Evolutionary conservation across 2,797 vertebrate species (phyloP).

Genomic region (Alcedo quadribrachys): DNA sequence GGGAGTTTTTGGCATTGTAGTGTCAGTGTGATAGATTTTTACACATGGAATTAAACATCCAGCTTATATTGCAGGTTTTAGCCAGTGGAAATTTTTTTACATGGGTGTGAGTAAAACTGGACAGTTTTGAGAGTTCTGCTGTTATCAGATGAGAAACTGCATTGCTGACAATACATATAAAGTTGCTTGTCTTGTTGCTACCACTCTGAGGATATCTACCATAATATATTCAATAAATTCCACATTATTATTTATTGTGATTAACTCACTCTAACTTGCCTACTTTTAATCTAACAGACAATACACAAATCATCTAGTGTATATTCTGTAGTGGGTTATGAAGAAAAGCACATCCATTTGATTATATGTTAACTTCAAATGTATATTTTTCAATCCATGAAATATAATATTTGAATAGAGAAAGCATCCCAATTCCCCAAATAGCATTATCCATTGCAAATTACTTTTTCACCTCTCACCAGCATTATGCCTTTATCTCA

Average conservation of each 20-base stretch:
- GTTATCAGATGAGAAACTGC: not conserved
- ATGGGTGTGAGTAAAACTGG: not conserved
- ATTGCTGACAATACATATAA: not conserved
- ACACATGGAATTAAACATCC: not conserved
- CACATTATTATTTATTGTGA: not conserved
- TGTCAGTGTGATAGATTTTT: not conserved
- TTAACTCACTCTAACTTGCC: not conserved
- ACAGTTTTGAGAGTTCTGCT: not conserved
- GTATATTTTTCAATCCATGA: conserved; percentile 24
- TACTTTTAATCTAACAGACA: conserved; percentile 20
- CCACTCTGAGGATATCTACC: not conserved
- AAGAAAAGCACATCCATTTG: not conserved
- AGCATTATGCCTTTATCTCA: conserved; percentile 10
- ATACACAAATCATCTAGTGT: not conserved
- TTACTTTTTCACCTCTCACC: conserved; percentile 34
- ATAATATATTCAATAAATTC: not conserved
- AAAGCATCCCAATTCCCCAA: not conserved
- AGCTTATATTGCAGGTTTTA: not conserved
- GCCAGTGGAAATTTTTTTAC: not conserved
- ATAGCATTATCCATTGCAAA: conserved; percentile 40
- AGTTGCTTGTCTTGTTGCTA: not conserved
- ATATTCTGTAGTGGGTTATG: not conserved
- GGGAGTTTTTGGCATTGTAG: not conserved
- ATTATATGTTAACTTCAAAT: conserved; percentile 3
- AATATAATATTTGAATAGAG: conserved; percentile 38